Base-by-base conservation (phyloP, 2,113 vertebrate species). In the Alaudala cheleensis region DNA sequence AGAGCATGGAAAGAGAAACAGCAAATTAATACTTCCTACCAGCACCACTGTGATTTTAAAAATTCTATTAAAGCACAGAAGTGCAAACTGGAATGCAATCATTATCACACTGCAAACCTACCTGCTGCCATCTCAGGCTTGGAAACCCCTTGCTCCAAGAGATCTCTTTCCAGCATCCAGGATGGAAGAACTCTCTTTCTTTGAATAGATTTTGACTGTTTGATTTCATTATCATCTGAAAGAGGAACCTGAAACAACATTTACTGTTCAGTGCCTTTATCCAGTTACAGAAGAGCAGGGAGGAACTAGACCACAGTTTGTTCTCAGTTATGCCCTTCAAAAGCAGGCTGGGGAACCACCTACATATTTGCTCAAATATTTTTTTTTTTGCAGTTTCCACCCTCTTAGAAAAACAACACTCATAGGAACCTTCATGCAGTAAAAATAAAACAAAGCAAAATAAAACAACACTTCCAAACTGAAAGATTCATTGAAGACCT, bases 101-200 rank as follows among this genome's bases (percentile, higher is more conserved):
- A 0, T 51, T 14, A 83, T 7, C 33, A 45, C 15, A 42, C 22
- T 20, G 24, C 57, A 95, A 73, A 92, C 96, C 20, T 92, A 98
- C 98, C 96, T 96, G 45, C 93, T 77, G 49, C 96, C 95, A 88
- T 86, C 88, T 89, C 91, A 11, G 95, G 64, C 12, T 64, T 39
- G 65, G 93, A 95, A 79, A 97, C 91, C 11, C 29, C 93, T 73
- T 71, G 81, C 87, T 95, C 69, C 33, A 94, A 54, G 7, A 95
- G 69, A 26, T 79, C 80, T n/a, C 64, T 81, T 29, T 93, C 88
- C 97, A 98, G 90, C 99, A 99, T 99, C 99, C 99, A 99, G 3
- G 97, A 92, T 34, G 99, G 99, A 94, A 99, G 98, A 33, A 98
- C 71, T 93, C 99, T 98, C 87, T 96, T 99, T 90, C 96, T 98